These are phyloP conservation scores for Pyrrhia umbra DNA, from an alignment of 2,888 invertebrate species.

Conservation along the genomic window DNA sequence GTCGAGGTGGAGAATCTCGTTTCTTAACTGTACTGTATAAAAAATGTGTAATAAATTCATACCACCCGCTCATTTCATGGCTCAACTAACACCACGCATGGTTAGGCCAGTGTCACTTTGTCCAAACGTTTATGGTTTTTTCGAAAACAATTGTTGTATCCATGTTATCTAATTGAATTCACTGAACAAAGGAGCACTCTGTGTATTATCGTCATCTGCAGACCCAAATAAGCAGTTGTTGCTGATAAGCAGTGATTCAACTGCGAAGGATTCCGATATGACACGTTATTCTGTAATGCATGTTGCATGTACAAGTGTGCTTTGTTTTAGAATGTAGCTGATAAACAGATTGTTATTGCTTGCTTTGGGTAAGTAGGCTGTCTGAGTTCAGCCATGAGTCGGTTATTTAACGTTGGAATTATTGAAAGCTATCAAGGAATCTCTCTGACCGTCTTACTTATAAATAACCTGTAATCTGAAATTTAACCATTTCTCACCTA, in stretches of 20 bases:
- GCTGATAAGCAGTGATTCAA: slow-evolving; percentile 59
- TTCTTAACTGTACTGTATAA: too few species aligned
- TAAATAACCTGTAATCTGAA: too few species aligned
- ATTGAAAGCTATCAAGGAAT: too few species aligned
- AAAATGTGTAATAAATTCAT: not conserved
- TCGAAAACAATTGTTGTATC: slow-evolving; percentile 43
- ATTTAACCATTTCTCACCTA: too few species aligned
- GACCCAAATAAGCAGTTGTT: slow-evolving; percentile 62
- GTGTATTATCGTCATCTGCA: slow-evolving; percentile 55
- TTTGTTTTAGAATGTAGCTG: slow-evolving; percentile 48
- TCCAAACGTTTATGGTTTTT: slow-evolving; percentile 47
- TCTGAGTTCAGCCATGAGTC: too few species aligned
- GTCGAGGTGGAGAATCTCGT: too few species aligned
- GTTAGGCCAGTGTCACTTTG: slow-evolving; percentile 32
- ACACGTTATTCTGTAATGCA: slow-evolving; percentile 44
- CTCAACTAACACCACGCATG: slow-evolving; percentile 24
- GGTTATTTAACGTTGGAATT: too few species aligned
- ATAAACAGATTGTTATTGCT: slow-evolving; percentile 10
- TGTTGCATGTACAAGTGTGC: slow-evolving; percentile 19
- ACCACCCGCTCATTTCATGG: slow-evolving; percentile 19
- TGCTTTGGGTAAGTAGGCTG: slow-evolving; percentile 13
- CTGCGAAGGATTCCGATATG: slow-evolving; percentile 43
- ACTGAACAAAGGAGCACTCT: slow-evolving; percentile 50
- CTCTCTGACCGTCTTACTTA: too few species aligned
- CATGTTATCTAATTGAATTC: slow-evolving; percentile 58